Evolutionary conservation across 2,888 invertebrate species (phyloP), one percentile per base, ranked within the genome.

Genomic region (Taphrorychus bicolor): DNA sequence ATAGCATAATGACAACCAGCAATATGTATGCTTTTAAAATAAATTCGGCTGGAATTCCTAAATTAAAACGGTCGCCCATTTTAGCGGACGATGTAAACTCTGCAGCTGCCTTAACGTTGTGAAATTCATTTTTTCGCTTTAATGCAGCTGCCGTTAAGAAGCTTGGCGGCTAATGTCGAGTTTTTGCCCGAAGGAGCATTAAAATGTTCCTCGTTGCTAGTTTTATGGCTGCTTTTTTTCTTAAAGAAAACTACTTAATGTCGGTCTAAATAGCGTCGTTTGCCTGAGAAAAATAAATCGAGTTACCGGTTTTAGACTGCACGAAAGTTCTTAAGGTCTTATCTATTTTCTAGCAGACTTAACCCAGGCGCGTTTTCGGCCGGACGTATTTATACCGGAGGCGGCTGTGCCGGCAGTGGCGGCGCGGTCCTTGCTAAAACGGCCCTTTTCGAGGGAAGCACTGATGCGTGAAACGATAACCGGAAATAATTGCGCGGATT

Each of bases 401-500:
- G 51, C 9, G 51, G 45, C 11, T 32, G 32, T 32, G 7, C 32
- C 32, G 32, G 32, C 32, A 32, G 45, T 14, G 32, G 54, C 24
- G 54, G 17, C 54, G 32, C 32, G 21, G 21, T 22, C 18, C 41
- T 5, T 14, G 49, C 59, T 14, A 59, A 59, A 54, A 54, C 48
- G 45, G 17, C 40, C 49, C 59, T 59, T 56, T 60, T 41, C 48
- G 52, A 42, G n/a, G 51, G 58, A 45, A 18, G 64, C 69, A 64
- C 49, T 32, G 51, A 59, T 69, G 69, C 64, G 69, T 64, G 48
- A 56, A 69, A 69, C 59, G 69, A 69, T 69, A 69, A 69, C 64
- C 64, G 64, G 69, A 64, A 69, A 64, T 64, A 69, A 69, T 69
- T 64, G 64, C 48, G 16, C 48, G 69, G 59, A 69, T 69, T 69